Base-by-base conservation (phyloP, 2,113 vertebrate genomes). In the Pseudopipra pipra region DNA sequence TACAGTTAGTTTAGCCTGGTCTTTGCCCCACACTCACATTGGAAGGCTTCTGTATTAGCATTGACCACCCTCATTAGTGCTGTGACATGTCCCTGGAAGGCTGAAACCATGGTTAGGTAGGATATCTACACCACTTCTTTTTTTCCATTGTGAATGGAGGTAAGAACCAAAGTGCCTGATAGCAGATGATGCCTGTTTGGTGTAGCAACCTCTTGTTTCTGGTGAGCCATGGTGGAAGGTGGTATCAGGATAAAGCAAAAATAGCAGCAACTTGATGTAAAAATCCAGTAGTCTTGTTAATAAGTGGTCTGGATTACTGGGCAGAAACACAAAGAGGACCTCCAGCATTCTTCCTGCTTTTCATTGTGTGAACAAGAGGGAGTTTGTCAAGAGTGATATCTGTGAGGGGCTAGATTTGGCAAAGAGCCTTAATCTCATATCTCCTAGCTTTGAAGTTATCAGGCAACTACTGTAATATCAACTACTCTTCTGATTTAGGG, bases 231-330 rank as follows among this genome's bases (percentile, higher is more conserved):
- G 27, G 44, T 39, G 16, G 49, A 58, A 61, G 17, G 19, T 66
- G 39, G 25, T 56, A 51, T 23, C 23, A 37, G 13, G 28, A 71
- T 62, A 72, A 92, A 62, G 39, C 54, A 90, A 77, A 59, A 63
- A 19, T 19, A 75, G 13, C 44, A 62, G 43, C 30, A 65, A 11
- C 33, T 47, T 62, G 41, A 43, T 89, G 47, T 62, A 47, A 73
- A 74, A 82, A 67, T 43, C 12, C 54, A 44, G 25, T 78, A 20
- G 8, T 72, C 33, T 62, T 12, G 2, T 72, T 46, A 30, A 41
- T 16, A 46, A 0, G 0, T 91, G 15, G 27, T 31, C 28, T 58
- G 16, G 14, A 12, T 51, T 28, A 17, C 16, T 75, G 61, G 27
- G n/a, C 31, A 70, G 56, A 75, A 78, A 55, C 25, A 62, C 37